phyloP scores from a whole-genome alignment of 2,888 invertebrate species.

The Lamproptera curius region DNA sequence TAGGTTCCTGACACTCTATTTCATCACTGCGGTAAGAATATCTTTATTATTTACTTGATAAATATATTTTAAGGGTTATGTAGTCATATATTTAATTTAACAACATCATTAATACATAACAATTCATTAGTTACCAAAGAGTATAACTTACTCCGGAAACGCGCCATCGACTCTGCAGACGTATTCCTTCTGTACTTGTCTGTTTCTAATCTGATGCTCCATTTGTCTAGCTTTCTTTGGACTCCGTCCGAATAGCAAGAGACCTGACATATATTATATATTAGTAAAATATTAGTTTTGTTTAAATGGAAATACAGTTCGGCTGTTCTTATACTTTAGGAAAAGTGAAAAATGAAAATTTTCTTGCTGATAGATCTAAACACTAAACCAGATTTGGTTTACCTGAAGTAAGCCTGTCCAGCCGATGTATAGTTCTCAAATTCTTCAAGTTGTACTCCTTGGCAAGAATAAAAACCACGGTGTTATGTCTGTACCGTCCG shows the following conservation, averaged over 20 bases:
- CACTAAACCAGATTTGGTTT: too few relatives aligned
- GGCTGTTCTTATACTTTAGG: too few relatives aligned
- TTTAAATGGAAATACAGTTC: too few relatives aligned
- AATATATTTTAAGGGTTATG: too few relatives aligned
- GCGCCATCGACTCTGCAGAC: slow-evolving; percentile 96
- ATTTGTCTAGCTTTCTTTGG: slow-evolving; percentile 96
- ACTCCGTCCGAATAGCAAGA: slow-evolving; percentile 95
- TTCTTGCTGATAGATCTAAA: too few relatives aligned
- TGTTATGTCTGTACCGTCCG: slow-evolving; percentile 98
- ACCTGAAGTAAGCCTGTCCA: slow-evolving; percentile 97
- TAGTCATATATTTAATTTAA: too few relatives aligned
- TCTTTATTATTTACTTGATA: too few relatives aligned
- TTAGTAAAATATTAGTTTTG: too few relatives aligned
- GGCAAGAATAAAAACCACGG: slow-evolving; percentile 96
- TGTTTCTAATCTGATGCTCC: slow-evolving; percentile 95
- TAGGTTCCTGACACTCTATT: slow-evolving; percentile 92
- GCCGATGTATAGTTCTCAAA: slow-evolving; percentile 94
- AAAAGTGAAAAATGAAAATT: too few relatives aligned
- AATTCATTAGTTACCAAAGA: neutral
- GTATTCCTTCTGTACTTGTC: slow-evolving; percentile 96
- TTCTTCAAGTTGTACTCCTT: slow-evolving; percentile 97
- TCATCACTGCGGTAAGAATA: slow-evolving; percentile 77
- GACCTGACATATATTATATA: too few relatives aligned
- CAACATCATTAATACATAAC: too few relatives aligned
- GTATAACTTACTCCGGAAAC: slow-evolving; percentile 89